These are phyloP conservation scores for Netelia melanura DNA, from an alignment of 2,888 invertebrate genomes.

Conservation along the genomic window DNA sequence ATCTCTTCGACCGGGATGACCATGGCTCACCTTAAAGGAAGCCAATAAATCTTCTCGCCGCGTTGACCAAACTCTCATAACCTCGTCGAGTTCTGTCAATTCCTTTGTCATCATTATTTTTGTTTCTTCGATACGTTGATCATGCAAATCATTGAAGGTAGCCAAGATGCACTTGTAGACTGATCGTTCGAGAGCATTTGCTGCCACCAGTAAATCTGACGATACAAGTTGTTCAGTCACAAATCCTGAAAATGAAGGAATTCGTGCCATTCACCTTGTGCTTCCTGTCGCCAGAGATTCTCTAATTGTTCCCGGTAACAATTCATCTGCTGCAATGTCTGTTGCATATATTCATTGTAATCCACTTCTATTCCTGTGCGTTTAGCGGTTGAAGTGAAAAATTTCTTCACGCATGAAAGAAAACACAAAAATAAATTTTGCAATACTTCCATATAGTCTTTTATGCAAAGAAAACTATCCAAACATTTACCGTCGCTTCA, in stretches of 20 bases:
- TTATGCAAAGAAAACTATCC: not conserved
- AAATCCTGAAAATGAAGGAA: slow-evolving; percentile 1
- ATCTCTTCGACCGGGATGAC: slow-evolving; percentile 56
- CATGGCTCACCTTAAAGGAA: slow-evolving; percentile 47
- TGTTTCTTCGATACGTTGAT: slow-evolving; percentile 22
- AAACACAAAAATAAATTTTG: not conserved
- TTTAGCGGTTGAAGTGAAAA: slow-evolving; percentile 49
- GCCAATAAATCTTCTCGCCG: slow-evolving; percentile 51
- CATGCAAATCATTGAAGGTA: slow-evolving; percentile 34
- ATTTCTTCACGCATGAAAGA: slow-evolving; percentile 40
- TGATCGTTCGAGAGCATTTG: slow-evolving; percentile 22
- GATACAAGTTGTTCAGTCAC: not conserved
- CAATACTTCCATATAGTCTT: not conserved
- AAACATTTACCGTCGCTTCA: slow-evolving; percentile 48
- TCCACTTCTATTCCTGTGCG: slow-evolving; percentile 38
- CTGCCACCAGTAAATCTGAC: slow-evolving; percentile 46
- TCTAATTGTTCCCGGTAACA: slow-evolving; percentile 62
- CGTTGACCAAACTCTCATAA: slow-evolving; percentile 43
- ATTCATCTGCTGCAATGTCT: slow-evolving; percentile 44
- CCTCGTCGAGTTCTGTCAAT: slow-evolving; percentile 31
- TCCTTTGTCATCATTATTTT: slow-evolving; percentile 12
- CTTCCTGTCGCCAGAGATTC: slow-evolving; percentile 63
- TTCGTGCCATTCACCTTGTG: slow-evolving; percentile 47
- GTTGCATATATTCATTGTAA: slow-evolving; percentile 62
- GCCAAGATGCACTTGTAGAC: slow-evolving; percentile 29